phyloP scores from a whole-genome alignment of 1,140 invertebrate genomes.

The Galleria mellonella region DNA sequence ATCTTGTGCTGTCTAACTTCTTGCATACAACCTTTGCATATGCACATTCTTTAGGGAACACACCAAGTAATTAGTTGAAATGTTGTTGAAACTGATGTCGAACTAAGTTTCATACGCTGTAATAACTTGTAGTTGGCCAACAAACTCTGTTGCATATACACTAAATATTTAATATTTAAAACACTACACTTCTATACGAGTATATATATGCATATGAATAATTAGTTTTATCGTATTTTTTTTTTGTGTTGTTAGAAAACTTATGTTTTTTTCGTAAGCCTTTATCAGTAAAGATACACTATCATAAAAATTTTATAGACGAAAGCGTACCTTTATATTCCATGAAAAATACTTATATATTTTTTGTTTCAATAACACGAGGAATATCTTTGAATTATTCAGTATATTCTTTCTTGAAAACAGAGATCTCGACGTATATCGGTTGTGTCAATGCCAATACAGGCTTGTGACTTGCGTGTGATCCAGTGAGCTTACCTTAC shows the following conservation, averaged over 20 bases:
- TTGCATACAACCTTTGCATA: not conserved
- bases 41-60: slow-evolving; percentile 20
- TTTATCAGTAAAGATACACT: too few species aligned
- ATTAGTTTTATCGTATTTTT: too few species aligned
- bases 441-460: slow-evolving; percentile 6
- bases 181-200: too few species aligned
- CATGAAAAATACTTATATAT: too few species aligned
- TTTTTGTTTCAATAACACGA: too few species aligned
- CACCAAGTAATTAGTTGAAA: slow-evolving; percentile 25
- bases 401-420: not conserved
- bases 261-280: not conserved
- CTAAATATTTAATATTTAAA: too few species aligned
- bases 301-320: too few species aligned
- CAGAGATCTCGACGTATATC: not conserved
- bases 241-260: slow-evolving; percentile 3
- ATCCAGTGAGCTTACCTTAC: slow-evolving; percentile 12
- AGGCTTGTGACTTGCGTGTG: slow-evolving; percentile 7
- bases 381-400: not conserved
- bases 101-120: slow-evolving; percentile 11
- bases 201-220: too few species aligned
- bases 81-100: slow-evolving; percentile 23
- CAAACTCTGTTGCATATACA: slow-evolving; percentile 7
- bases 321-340: too few species aligned
- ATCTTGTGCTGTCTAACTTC: too few species aligned
- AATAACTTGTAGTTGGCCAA: slow-evolving; percentile 27